phyloP scores from a whole-genome alignment of 2,797 vertebrate species.

The Salmo trutta region DNA sequence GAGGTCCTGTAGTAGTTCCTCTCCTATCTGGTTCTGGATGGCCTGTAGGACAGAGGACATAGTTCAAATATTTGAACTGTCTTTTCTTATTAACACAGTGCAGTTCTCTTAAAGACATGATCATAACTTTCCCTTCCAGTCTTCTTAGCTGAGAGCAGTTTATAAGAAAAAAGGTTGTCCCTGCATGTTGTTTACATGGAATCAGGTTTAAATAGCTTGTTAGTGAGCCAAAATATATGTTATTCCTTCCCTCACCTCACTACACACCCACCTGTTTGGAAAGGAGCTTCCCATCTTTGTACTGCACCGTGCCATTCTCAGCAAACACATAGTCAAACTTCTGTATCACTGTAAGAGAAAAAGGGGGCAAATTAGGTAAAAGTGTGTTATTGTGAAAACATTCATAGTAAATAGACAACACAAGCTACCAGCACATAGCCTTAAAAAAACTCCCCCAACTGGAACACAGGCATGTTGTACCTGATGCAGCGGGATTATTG shows the following conservation, averaged over 20 bases:
- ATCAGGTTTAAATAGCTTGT: not conserved
- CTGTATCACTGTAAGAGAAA: slow-evolving; percentile 79
- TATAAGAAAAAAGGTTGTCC: not conserved
- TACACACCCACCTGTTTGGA: slow-evolving; percentile 85
- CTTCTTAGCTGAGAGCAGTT: not conserved
- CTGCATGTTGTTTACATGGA: not conserved
- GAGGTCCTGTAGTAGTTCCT: slow-evolving; percentile 94
- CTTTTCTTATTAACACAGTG: not conserved
- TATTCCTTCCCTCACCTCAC: not conserved
- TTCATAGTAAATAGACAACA: not conserved
- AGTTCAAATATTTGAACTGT: not conserved
- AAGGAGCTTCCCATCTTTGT: slow-evolving; percentile 91
- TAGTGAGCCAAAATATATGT: not conserved
- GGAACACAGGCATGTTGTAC: slow-evolving; percentile 8
- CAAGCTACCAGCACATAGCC: not conserved
- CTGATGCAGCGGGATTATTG: slow-evolving; percentile 17
- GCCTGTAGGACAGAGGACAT: slow-evolving; percentile 71
- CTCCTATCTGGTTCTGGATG: slow-evolving; percentile 94
- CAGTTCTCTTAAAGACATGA: not conserved
- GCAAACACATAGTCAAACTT: slow-evolving; percentile 98
- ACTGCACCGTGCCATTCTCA: slow-evolving; percentile 96
- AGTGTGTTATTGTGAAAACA: not conserved
- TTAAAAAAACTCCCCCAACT: slow-evolving; percentile 39
- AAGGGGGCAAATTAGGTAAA: slow-evolving; percentile 76
- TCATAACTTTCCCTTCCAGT: slow-evolving; percentile 82